Evolutionary conservation across 2,113 vertebrate genomes (phyloP).

Genomic region (Cromileptes altivelis): DNA sequence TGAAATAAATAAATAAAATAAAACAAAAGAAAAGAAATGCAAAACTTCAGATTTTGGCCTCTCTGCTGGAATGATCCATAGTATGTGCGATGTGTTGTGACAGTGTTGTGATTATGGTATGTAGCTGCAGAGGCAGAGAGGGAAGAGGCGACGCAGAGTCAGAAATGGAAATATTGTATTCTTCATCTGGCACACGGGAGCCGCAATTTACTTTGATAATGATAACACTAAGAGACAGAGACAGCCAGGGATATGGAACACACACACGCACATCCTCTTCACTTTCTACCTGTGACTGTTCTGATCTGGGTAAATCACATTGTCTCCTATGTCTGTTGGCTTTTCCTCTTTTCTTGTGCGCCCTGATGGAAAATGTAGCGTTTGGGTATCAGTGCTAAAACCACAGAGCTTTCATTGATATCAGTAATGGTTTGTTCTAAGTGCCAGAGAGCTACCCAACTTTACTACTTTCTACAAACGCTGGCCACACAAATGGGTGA

Average conservation of each 20-base stretch:
- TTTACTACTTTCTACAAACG: background rate
- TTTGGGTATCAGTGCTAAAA: background rate
- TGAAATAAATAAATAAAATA: background rate
- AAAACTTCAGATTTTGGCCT: conserved; percentile 9
- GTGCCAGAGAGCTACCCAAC: background rate
- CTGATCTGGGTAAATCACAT: conserved; percentile 29
- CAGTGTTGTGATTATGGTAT: conserved; percentile 75
- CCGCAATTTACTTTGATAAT: conserved; percentile 79
- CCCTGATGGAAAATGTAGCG: background rate
- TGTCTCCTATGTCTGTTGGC: conserved; percentile 8
- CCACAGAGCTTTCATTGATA: background rate
- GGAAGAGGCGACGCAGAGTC: conserved; percentile 47
- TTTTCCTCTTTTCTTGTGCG: background rate
- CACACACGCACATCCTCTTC: conserved; percentile 37
- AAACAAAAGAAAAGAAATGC: background rate
- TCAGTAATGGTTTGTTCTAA: background rate
- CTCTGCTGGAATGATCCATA: conserved; percentile 60
- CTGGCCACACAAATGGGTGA: background rate
- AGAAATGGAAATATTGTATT: conserved; percentile 79
- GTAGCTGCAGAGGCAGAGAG: conserved; percentile 46
- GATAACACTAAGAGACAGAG: conserved; percentile 77
- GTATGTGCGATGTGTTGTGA: conserved; percentile 71
- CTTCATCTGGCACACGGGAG: conserved; percentile 70
- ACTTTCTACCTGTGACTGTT: conserved; percentile 28
- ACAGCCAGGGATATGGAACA: conserved; percentile 66